phyloP scores from a whole-genome alignment of 2,797 vertebrate species.

The Aeoliscus strigatus region DNA sequence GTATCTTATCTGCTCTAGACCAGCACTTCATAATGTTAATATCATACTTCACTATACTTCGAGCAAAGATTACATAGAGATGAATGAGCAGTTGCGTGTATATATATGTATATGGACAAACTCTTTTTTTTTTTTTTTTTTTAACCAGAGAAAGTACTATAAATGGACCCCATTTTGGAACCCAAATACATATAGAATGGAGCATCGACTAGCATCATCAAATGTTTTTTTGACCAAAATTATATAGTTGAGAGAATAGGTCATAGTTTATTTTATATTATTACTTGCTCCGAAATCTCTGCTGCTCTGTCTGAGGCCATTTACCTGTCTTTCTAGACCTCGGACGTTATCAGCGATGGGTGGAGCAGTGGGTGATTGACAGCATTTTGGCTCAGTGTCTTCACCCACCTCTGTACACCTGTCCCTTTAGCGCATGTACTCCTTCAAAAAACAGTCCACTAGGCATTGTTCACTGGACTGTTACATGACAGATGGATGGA shows the following conservation, averaged over 20 bases:
- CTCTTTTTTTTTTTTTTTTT: too few species aligned
- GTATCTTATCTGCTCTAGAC: slow-evolving; percentile 58
- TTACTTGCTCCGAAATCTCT: slow-evolving; percentile 23
- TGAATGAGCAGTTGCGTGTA: slow-evolving; percentile 53
- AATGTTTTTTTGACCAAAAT: too few species aligned
- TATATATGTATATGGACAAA: too few species aligned
- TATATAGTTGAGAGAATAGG: too few species aligned
- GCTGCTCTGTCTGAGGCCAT: slow-evolving; percentile 9
- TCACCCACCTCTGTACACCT: slow-evolving; percentile 38
- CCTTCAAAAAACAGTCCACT: slow-evolving; percentile 30
- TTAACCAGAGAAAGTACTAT: slow-evolving; percentile 40
- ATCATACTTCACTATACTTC: slow-evolving; percentile 50
- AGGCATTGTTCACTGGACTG: slow-evolving; percentile 41
- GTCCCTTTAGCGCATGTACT: slow-evolving; percentile 29
- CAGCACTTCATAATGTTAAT: slow-evolving; percentile 59
- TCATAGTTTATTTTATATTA: slow-evolving; percentile 29
- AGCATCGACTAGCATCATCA: too few species aligned
- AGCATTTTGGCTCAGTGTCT: slow-evolving; percentile 21
- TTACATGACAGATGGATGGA: slow-evolving; percentile 37
- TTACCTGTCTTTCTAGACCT: slow-evolving; percentile 19
- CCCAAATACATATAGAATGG: slow-evolving; percentile 17
- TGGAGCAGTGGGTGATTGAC: slow-evolving; percentile 49
- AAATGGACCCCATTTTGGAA: slow-evolving; percentile 26
- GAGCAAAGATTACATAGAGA: slow-evolving; percentile 50
- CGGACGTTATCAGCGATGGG: slow-evolving; percentile 35